A percentile compares a stretch with the other conserved stretches of the same genome.
Evolutionary conservation across 1,140 invertebrate species (phyloP).

Genomic region (Temnothorax longispinosus): DNA sequence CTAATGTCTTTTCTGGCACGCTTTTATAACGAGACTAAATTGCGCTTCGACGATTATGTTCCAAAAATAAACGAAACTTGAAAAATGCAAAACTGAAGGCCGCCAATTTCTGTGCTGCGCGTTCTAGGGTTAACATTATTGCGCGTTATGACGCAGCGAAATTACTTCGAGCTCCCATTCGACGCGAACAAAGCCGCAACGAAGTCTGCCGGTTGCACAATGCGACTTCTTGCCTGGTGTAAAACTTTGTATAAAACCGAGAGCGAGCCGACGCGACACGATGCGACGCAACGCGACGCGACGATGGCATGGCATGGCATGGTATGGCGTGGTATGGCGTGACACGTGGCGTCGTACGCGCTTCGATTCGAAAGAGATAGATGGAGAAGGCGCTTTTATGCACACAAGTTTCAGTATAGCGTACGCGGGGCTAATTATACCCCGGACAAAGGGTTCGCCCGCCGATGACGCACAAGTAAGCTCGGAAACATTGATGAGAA

Average conservation of each 20-base stretch:
- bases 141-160: slow-evolving; percentile 41
- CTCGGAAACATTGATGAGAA: slow-evolving; percentile 70
- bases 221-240: slow-evolving; percentile 49
- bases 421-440: slow-evolving; percentile 73
- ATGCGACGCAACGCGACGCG: background rate
- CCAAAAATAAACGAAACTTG: slow-evolving; percentile 8
- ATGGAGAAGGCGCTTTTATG: slow-evolving; percentile 59
- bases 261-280: background rate
- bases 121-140: slow-evolving; percentile 35
- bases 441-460: slow-evolving; percentile 66
- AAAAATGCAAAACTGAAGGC: background rate
- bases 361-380: slow-evolving; percentile 67
- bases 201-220: slow-evolving; percentile 36
- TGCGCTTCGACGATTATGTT: background rate
- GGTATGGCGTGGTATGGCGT: slow-evolving; percentile 34
- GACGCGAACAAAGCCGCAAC: slow-evolving; percentile 51
- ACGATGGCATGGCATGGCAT: slow-evolving; percentile 35
- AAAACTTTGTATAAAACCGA: slow-evolving; percentile 57
- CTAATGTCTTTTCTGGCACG: background rate
- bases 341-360: slow-evolving; percentile 59
- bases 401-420: slow-evolving; percentile 35
- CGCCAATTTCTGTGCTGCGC: background rate
- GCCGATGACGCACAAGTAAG: slow-evolving; percentile 69
- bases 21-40: background rate
- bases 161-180: slow-evolving; percentile 38